Evolutionary conservation across 2,113 vertebrate genomes (phyloP).

Genomic region (Mustelus asterias): DNA sequence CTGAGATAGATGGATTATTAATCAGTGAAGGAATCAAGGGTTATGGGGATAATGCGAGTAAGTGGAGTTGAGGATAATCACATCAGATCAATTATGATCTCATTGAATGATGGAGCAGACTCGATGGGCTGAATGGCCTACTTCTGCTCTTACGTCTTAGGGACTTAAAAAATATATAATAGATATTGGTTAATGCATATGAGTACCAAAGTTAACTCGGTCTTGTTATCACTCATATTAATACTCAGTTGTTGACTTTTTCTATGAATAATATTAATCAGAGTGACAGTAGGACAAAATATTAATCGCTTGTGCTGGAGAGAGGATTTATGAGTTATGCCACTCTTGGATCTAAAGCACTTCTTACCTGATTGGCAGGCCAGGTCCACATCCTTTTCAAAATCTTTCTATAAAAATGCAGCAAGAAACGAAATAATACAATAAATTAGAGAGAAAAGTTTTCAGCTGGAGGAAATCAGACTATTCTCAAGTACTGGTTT

Average conservation of each 20-base stretch:
- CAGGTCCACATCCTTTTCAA: slow-evolving; percentile 98
- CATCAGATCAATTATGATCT: too few relatives aligned
- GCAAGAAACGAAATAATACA: slow-evolving; percentile 44
- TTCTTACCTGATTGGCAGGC: slow-evolving; percentile 94
- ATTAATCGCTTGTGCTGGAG: not conserved
- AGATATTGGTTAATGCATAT: not conserved
- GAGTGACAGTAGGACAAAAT: not conserved
- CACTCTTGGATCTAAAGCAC: not conserved
- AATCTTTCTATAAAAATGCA: slow-evolving; percentile 82
- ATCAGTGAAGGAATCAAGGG: too few relatives aligned
- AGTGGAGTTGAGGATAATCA: too few relatives aligned
- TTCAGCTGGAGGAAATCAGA: not conserved
- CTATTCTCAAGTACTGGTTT: not conserved
- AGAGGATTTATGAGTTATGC: not conserved
- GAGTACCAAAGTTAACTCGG: not conserved
- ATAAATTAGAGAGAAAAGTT: not conserved
- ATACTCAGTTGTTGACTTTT: not conserved
- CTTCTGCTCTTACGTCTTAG: too few relatives aligned
- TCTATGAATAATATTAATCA: not conserved
- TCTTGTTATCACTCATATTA: not conserved
- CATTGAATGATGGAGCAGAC: too few relatives aligned
- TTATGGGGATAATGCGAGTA: too few relatives aligned
- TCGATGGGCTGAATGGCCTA: too few relatives aligned
- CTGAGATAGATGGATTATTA: too few relatives aligned
- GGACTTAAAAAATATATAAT: not conserved